Conservation (phyloP, 2,888 invertebrate genomes). For the Phortica magna region DNA sequence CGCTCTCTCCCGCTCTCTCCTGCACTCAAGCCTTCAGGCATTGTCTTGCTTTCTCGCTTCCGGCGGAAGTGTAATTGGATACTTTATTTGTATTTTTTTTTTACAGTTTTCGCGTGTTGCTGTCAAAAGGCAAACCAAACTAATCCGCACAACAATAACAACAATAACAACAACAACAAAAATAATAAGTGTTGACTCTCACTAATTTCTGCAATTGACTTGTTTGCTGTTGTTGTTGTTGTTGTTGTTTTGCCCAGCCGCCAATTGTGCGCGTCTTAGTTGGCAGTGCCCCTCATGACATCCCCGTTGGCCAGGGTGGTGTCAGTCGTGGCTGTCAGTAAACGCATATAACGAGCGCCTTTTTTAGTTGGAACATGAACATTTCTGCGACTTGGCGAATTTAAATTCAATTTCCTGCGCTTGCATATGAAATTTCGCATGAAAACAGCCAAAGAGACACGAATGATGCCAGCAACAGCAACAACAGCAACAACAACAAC, state of each 20-base stretch:
- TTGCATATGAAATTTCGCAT: constrained; percentile 60
- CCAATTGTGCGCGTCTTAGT: neutral
- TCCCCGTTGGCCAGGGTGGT: neutral
- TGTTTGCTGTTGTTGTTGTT: constrained; percentile 36
- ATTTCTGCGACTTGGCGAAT: constrained; percentile 57
- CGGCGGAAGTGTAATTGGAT: constrained; percentile 75
- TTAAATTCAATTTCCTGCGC: constrained; percentile 74
- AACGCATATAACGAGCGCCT: constrained; percentile 73
- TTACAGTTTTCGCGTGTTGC: constrained; percentile 30
- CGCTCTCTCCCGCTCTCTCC: constrained; percentile 48
- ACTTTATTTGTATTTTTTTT: constrained; percentile 49
- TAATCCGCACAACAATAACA: neutral
- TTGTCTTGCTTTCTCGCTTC: constrained; percentile 53
- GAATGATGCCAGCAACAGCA: constrained; percentile 41
- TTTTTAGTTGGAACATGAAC: constrained; percentile 51
- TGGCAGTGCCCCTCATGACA: neutral
- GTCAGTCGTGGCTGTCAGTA: constrained; percentile 49
- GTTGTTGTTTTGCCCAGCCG: constrained; percentile 14
- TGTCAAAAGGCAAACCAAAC: constrained; percentile 43
- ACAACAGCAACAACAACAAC: neutral
- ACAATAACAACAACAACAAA: neutral
- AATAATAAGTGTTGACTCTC: constrained; percentile 49
- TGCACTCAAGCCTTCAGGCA: neutral
- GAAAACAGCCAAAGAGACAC: constrained; percentile 9
- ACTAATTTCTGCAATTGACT: constrained; percentile 66